Conservation (phyloP, 2,888 invertebrate species). For the Nasonovia ribisnigri region DNA sequence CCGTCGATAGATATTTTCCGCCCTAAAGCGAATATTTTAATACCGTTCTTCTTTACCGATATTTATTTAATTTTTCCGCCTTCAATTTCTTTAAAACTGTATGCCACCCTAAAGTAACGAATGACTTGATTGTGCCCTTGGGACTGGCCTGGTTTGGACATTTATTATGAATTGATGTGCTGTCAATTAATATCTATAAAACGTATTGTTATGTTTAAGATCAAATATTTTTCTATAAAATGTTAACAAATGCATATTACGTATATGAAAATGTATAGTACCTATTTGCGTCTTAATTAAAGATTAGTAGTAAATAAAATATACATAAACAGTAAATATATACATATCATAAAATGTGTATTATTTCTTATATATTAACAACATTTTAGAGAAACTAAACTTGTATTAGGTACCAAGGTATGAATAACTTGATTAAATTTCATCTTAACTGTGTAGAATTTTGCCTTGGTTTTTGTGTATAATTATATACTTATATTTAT, state of each 20-base stretch:
- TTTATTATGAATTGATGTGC: background rate
- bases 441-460: background rate
- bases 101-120: too few relatives aligned
- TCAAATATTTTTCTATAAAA: background rate
- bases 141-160: too few relatives aligned
- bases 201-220: background rate
- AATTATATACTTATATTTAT: background rate
- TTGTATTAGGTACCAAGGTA: background rate
- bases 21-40: too few relatives aligned
- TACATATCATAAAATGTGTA: background rate
- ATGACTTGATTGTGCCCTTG: too few relatives aligned
- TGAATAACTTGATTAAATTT: background rate
- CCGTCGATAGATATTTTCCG: too few relatives aligned
- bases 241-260: too few relatives aligned
- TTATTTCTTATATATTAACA: background rate
- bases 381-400: background rate
- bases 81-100: too few relatives aligned
- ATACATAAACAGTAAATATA: background rate
- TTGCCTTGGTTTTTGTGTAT: background rate
- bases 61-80: too few relatives aligned
- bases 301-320: background rate
- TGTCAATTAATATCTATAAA: too few relatives aligned
- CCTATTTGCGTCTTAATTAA: background rate
- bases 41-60: too few relatives aligned
- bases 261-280: too few relatives aligned